Percentiles rank a stretch among this genome's conserved stretches.
Conservation (phyloP, 2,797 vertebrate species). For the Adrianichthys oophorus region DNA sequence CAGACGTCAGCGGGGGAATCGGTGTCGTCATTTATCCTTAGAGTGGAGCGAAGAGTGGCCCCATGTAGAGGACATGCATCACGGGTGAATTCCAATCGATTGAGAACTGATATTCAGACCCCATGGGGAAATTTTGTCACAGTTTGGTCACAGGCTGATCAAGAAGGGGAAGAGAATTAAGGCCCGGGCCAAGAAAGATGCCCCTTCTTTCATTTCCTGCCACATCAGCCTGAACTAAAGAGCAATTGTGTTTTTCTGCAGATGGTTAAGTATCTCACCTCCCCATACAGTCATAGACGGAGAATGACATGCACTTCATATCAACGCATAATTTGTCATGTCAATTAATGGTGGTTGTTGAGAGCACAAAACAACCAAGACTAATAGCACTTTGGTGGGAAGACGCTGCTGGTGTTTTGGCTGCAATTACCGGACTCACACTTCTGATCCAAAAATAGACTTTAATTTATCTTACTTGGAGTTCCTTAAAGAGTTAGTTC, state of each 20-base stretch:
- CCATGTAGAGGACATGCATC: slow-evolving; percentile 58
- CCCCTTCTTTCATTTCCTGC: slow-evolving; percentile 36
- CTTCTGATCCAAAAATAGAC: slow-evolving; percentile 43
- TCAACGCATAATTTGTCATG: slow-evolving; percentile 5
- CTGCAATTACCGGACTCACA: slow-evolving; percentile 14
- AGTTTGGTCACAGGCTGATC: slow-evolving; percentile 41
- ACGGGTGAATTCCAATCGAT: slow-evolving; percentile 68
- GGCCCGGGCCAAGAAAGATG: slow-evolving; percentile 4
- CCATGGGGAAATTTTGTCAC: slow-evolving; percentile 57
- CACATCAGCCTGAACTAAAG: slow-evolving; percentile 36
- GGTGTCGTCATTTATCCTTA: slow-evolving; percentile 48
- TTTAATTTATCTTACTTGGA: slow-evolving; percentile 59
- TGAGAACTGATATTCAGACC: slow-evolving; percentile 75
- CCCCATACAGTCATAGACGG: slow-evolving; percentile 9
- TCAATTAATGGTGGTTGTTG: slow-evolving; percentile 18
- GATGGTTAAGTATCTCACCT: slow-evolving; percentile 44
- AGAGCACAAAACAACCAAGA: slow-evolving; percentile 29
- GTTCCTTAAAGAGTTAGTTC: no score
- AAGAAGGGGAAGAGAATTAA: slow-evolving; percentile 27
- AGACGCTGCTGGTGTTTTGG: background rate
- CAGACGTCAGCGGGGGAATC: slow-evolving; percentile 48
- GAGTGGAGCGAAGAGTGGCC: slow-evolving; percentile 49
- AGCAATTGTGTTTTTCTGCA: slow-evolving; percentile 41
- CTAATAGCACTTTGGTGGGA: slow-evolving; percentile 19
- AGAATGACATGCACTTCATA: slow-evolving; percentile 18